Percentiles rank a stretch among this genome's conserved stretches.
Evolutionary conservation across 2,888 invertebrate species (phyloP).

Genomic region (Neoascia interrupta): DNA sequence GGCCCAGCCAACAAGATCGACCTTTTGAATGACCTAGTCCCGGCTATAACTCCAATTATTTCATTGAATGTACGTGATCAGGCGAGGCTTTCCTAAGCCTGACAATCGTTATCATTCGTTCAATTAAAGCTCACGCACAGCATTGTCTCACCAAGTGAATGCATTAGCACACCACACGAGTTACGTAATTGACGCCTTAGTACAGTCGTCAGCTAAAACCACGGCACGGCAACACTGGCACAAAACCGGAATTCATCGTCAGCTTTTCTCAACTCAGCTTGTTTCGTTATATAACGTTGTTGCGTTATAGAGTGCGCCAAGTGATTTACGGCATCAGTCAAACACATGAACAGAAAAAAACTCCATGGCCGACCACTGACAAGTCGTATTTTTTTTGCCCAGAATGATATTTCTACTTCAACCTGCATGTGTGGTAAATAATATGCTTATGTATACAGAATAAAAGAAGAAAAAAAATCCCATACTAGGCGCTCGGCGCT

Average conservation of each 20-base stretch:
- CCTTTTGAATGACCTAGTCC: conserved; percentile 33
- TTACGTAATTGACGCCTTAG: conserved; percentile 34
- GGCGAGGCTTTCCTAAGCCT: conserved; percentile 9
- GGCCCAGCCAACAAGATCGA: conserved; percentile 3
- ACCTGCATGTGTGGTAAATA: too few species aligned
- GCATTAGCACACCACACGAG: conserved; percentile 22
- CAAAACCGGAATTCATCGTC: conserved; percentile 7
- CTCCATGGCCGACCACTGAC: neutral
- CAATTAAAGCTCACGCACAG: conserved; percentile 37
- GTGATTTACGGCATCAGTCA: conserved; percentile 10
- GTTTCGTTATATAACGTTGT: conserved; percentile 19
- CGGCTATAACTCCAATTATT: conserved; percentile 40
- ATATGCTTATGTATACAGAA: neutral
- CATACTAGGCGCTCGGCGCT: neutral
- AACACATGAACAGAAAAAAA: too few species aligned
- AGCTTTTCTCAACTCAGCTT: conserved; percentile 2
- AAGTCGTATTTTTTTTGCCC: neutral
- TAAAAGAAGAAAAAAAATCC: neutral
- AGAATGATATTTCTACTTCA: neutral
- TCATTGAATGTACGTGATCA: conserved; percentile 26
- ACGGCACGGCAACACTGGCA: conserved; percentile 3
- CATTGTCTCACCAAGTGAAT: neutral
- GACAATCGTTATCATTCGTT: conserved; percentile 20
- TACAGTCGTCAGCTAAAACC: neutral
- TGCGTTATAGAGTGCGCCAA: neutral